A percentile compares a stretch with the other conserved stretches of the same genome.
These are phyloP conservation scores for Subacronicta megacephala DNA, from an alignment of 2,888 invertebrate genomes.

Conservation along the genomic window DNA sequence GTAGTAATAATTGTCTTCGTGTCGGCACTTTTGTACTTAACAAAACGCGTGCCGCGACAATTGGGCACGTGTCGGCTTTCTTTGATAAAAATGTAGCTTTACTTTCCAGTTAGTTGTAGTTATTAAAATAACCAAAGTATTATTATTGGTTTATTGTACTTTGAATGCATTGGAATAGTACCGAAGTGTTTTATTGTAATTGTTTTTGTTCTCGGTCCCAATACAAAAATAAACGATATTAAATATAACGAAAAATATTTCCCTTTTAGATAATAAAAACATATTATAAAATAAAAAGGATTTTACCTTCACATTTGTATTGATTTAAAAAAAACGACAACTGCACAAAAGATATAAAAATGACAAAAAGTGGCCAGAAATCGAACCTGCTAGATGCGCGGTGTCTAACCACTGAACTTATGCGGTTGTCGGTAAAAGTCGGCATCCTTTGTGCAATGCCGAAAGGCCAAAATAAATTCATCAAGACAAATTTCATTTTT, in stretches of 20 bases:
- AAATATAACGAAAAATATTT: not conserved
- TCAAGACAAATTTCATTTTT: constrained; percentile 29
- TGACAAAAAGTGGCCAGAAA: constrained; percentile 3
- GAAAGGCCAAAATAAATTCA: constrained; percentile 43
- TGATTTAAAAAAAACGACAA: not conserved
- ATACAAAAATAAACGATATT: not conserved
- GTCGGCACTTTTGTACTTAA: constrained; percentile 40
- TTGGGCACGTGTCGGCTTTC: constrained; percentile 42
- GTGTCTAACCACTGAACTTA: constrained; percentile 28
- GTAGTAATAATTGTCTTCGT: constrained; percentile 11
- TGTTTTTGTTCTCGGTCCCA: not conserved
- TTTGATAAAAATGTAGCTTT: constrained; percentile 47
- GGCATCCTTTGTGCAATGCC: constrained; percentile 56
- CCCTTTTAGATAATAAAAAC: not conserved
- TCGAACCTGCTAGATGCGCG: constrained; percentile 26
- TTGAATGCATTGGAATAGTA: not conserved
- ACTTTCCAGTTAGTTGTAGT: no score
- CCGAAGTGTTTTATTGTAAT: not conserved
- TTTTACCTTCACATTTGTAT: not conserved
- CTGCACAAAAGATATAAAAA: not conserved
- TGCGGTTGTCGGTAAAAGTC: constrained; percentile 40
- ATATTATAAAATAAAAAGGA: not conserved
- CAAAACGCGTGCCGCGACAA: not conserved
- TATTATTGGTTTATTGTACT: no score
- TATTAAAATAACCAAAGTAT: no score